Evolutionary conservation across 2,113 vertebrate genomes (phyloP).

Genomic region (Scomber scombrus): DNA sequence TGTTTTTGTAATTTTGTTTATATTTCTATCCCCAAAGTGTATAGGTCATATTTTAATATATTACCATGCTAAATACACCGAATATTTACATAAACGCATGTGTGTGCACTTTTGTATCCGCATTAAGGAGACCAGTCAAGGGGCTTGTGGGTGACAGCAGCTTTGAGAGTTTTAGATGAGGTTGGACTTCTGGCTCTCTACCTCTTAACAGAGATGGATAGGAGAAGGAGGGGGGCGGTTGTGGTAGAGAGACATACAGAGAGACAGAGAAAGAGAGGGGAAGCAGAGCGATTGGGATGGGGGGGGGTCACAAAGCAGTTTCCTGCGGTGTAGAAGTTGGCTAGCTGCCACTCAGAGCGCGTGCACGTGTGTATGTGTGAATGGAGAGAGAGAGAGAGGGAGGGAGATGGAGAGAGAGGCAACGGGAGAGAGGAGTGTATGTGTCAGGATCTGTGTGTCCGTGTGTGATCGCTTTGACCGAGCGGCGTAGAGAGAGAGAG

Average conservation of each 20-base stretch:
- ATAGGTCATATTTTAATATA: not conserved
- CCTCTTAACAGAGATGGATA: slow-evolving; percentile 20
- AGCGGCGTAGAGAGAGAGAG: slow-evolving; percentile 35
- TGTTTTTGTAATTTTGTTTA: slow-evolving; percentile 4
- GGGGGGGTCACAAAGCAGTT: slow-evolving; percentile 63
- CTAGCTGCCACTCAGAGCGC: slow-evolving; percentile 66
- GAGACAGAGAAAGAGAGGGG: slow-evolving; percentile 38
- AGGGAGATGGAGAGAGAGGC: slow-evolving; percentile 64
- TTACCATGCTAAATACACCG: not conserved
- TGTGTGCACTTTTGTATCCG: not conserved
- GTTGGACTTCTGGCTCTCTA: slow-evolving; percentile 21
- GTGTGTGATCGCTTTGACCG: slow-evolving; percentile 53
- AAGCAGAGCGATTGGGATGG: slow-evolving; percentile 6
- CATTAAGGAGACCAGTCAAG: not conserved
- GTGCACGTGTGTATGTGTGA: slow-evolving; percentile 27
- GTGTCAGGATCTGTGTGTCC: slow-evolving; percentile 62
- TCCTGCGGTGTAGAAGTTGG: slow-evolving; percentile 78
- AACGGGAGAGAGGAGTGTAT: slow-evolving; percentile 48
- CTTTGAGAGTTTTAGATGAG: slow-evolving; percentile 46
- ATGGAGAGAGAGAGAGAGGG: slow-evolving; percentile 47
- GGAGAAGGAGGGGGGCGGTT: not conserved
- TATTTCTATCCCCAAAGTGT: not conserved
- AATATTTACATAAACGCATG: not conserved
- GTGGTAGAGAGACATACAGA: slow-evolving; percentile 40
- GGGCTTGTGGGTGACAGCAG: slow-evolving; percentile 27